phyloP scores from a whole-genome alignment of 2,113 vertebrate genomes.

The Xenus cinereus region DNA sequence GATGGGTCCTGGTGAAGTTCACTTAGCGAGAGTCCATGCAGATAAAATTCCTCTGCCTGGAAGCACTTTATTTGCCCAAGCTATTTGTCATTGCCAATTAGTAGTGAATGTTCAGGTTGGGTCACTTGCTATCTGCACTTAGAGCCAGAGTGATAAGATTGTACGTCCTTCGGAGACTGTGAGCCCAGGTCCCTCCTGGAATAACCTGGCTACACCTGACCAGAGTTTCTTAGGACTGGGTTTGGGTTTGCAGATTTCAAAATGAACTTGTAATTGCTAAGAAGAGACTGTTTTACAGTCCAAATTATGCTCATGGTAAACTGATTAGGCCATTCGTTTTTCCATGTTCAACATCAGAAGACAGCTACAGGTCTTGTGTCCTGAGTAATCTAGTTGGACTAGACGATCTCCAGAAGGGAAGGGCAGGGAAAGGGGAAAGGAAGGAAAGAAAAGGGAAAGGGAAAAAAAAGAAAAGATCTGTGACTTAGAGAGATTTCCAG shows the following conservation, averaged over 20 bases:
- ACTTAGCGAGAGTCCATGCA: not conserved
- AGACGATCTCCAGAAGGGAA: not conserved
- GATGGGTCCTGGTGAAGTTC: not conserved
- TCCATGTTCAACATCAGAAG: rapidly evolving
- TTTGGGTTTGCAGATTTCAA: not conserved
- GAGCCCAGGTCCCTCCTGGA: not conserved
- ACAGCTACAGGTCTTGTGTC: not conserved
- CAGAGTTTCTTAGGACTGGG: not conserved
- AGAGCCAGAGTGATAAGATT: not conserved
- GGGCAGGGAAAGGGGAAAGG: not conserved
- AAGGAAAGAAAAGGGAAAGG: not conserved
- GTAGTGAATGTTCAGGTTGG: not conserved
- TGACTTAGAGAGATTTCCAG: not conserved
- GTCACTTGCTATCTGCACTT: not conserved
- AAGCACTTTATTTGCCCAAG: not conserved
- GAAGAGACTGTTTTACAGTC: not conserved
- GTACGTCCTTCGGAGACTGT: not conserved
- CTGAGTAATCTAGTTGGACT: not conserved
- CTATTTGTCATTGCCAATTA: not conserved
- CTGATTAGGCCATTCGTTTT: not conserved
- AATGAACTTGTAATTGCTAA: not conserved
- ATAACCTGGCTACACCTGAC: not conserved
- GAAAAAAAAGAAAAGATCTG: not conserved
- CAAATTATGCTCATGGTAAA: rapidly evolving
- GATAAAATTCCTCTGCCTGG: not conserved